Base-by-base conservation (phyloP, 1,140 invertebrate genomes). In the Caenorhabditis briggsae region DNA sequence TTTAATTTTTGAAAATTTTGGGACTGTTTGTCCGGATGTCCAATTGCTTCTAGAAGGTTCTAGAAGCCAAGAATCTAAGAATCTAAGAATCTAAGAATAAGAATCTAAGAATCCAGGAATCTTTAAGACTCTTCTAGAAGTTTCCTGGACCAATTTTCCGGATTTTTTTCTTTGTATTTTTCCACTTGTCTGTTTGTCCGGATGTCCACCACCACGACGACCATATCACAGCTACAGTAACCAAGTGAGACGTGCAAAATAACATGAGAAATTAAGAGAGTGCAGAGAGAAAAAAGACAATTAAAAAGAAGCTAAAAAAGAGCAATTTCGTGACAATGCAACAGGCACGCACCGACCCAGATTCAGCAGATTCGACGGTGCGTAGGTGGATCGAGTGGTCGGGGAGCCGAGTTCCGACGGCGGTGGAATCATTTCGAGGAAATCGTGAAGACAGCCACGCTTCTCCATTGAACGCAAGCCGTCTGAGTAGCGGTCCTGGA, bases 401-500 rank as follows among this genome's bases (percentile, higher is more conserved):
- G 85, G 20, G 12, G 87, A 84, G 82, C 70, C 83, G 16, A 88
- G 86, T 25, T 89, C 83, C 20, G 86, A 82, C 12, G 92, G 90
- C 18, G 84, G 64, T 12, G 88, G 91, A 18, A 86, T 82, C 82
- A 89, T 91, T 61, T 90, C 88, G 16, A 92, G 82, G 33, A 92
- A 92, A 61, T 92, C 91, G 20, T 86, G 89, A 20, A 92, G 86
- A 0, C 85, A 65, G 12, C 91, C 92, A 18, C 88, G 82, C 23
- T 78, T 78, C 41, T 92, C 89, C 7, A 89, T 82, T 18, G 85
- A 58, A 46, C 70, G 70, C 1, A 90, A 64, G 6, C 90, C 88
- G 59, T 90, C 88, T 23, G 91, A 88, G 84, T 91, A 90, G 12
- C 91, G 86, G 53, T 92, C 90, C 90, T 91, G 70, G 46, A 90